A percentile compares a stretch with the other conserved stretches of the same genome.
phyloP scores from a whole-genome alignment of 2,797 vertebrate species.

The Leptoclinus maculatus region DNA sequence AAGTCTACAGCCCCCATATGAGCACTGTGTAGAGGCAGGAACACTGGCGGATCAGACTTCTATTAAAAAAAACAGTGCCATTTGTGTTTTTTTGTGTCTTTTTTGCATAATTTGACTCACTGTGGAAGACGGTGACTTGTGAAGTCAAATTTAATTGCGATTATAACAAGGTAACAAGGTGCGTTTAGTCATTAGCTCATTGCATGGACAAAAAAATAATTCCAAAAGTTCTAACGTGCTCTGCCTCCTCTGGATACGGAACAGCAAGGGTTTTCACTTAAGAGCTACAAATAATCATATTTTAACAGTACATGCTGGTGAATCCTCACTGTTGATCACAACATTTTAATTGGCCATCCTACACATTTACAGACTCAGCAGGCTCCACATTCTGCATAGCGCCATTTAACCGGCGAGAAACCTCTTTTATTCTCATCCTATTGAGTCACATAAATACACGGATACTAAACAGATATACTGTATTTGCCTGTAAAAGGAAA shows the following conservation, averaged over 20 bases:
- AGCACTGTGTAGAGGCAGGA: conserved; percentile 29
- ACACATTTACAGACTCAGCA: conserved; percentile 41
- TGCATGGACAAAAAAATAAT: conserved; percentile 40
- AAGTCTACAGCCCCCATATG: conserved; percentile 57
- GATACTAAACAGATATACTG: not conserved
- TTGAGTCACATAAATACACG: conserved; percentile 4
- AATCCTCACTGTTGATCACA: conserved; percentile 47
- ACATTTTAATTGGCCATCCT: conserved; percentile 59
- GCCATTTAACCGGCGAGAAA: conserved; percentile 24
- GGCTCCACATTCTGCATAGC: conserved; percentile 26
- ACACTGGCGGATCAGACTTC: conserved; percentile 34
- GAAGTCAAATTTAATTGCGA: conserved; percentile 66
- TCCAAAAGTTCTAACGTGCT: conserved; percentile 33
- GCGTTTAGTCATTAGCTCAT: conserved; percentile 62
- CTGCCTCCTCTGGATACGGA: conserved; percentile 45
- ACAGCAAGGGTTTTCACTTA: conserved; percentile 39
- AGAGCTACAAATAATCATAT: conserved; percentile 49
- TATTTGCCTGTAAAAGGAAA: conserved; percentile 3
- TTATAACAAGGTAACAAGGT: conserved; percentile 68
- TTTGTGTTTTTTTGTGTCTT: conserved; percentile 49
- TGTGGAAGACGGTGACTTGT: conserved; percentile 57
- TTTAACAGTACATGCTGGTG: conserved; percentile 50
- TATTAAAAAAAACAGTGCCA: conserved; percentile 55
- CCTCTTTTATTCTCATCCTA: conserved; percentile 1
- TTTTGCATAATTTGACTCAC: conserved; percentile 63